Conservation (phyloP, 1,140 invertebrate genomes). For the Pararge aegeria region DNA sequence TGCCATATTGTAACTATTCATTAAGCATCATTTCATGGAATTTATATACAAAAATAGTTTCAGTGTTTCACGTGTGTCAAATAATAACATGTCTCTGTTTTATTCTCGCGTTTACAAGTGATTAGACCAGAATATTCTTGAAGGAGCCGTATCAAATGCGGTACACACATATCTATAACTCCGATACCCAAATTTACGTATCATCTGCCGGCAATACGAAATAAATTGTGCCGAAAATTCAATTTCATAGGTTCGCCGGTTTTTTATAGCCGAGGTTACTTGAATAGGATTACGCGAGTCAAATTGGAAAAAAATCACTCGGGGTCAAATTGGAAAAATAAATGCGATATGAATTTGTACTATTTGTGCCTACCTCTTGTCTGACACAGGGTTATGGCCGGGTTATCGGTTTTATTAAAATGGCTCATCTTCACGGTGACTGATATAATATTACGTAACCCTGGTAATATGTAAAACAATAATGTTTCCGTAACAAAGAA, state of each 20-base stretch:
- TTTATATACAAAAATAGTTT: no score
- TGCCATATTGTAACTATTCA: no score
- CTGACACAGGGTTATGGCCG: background rate
- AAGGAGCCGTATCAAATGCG: no score
- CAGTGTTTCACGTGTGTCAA: no score
- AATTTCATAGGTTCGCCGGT: slow-evolving; percentile 25
- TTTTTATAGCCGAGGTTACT: slow-evolving; percentile 18
- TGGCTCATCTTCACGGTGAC: no score
- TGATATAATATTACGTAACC: no score
- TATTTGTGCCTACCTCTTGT: background rate
- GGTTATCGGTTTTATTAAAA: background rate
- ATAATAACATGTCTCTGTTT: no score
- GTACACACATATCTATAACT: background rate
- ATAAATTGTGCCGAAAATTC: slow-evolving; percentile 33
- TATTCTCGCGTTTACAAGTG: no score
- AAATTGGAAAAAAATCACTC: slow-evolving; percentile 5
- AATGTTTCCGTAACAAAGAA: no score
- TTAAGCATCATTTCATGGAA: no score
- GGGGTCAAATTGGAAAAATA: background rate
- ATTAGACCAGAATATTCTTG: no score
- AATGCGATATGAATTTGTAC: slow-evolving; percentile 4
- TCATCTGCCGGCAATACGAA: slow-evolving; percentile 30
- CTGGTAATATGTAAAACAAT: no score
- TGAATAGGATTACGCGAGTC: slow-evolving; percentile 9
- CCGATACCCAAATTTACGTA: slow-evolving; percentile 14